Conservation (phyloP, 1,140 invertebrate genomes). For the Bombyx mandarina region DNA sequence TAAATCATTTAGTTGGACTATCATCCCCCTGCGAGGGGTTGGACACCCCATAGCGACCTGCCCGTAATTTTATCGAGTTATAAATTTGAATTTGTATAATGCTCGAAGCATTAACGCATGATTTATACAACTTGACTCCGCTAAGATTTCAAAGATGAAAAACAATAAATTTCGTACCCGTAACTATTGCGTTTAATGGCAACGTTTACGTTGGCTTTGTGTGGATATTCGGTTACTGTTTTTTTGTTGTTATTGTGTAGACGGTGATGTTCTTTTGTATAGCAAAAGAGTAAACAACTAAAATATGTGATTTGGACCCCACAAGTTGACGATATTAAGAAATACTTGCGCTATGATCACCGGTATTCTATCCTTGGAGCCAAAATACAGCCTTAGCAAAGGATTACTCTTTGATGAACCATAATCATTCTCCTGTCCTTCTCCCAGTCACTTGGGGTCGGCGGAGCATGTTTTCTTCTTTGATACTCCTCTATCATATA, state of each 20-base stretch:
- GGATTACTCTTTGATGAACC: too few relatives aligned
- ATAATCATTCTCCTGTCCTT: too few relatives aligned
- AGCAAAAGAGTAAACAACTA: too few relatives aligned
- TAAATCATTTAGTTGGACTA: slow-evolving; percentile 50
- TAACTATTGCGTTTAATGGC: slow-evolving; percentile 67
- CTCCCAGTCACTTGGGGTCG: too few relatives aligned
- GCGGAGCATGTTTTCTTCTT: too few relatives aligned
- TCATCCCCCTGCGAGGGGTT: slow-evolving; percentile 25
- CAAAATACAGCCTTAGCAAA: too few relatives aligned
- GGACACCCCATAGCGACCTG: slow-evolving; percentile 54
- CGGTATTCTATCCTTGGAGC: too few relatives aligned
- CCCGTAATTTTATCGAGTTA: slow-evolving; percentile 72
- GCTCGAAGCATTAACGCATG: slow-evolving; percentile 64
- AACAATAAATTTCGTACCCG: slow-evolving; percentile 67
- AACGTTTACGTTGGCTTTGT: slow-evolving; percentile 17
- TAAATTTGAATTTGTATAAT: slow-evolving; percentile 72
- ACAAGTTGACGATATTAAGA: too few relatives aligned
- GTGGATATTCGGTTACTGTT: slow-evolving; percentile 22
- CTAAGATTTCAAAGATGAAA: slow-evolving; percentile 71
- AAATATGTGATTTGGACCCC: too few relatives aligned
- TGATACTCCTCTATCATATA: too few relatives aligned
- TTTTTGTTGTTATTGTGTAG: background rate
- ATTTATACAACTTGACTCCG: slow-evolving; percentile 69
- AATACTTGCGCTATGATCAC: too few relatives aligned
- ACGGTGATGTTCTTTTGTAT: too few relatives aligned